phyloP scores from a whole-genome alignment of 2,888 invertebrate species.

The Xylota segnis region DNA sequence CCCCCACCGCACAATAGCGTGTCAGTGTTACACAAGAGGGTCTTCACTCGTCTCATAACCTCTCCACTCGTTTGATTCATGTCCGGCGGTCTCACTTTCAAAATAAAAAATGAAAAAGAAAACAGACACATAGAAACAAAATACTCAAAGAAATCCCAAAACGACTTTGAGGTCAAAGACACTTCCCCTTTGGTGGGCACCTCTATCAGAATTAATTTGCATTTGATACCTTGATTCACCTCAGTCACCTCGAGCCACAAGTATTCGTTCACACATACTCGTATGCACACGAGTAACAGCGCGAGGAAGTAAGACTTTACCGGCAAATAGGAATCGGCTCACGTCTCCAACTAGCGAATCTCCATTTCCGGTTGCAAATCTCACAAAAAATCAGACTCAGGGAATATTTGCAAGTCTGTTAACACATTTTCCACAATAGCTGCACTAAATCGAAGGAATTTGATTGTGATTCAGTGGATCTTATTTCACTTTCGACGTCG shows the following conservation, averaged over 20 bases:
- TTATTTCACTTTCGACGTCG: conserved; percentile 31
- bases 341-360: neutral
- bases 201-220: conserved; percentile 49
- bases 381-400: neutral
- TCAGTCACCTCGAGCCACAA: conserved; percentile 13
- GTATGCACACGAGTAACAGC: neutral
- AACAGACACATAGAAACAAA: conserved; percentile 41
- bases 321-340: neutral
- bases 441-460: conserved; percentile 16
- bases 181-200: conserved; percentile 1
- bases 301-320: conserved; percentile 1
- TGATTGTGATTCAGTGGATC: conserved; percentile 13
- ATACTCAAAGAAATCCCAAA: conserved; percentile 13
- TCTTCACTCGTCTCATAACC: conserved; percentile 6
- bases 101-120: conserved; percentile 7
- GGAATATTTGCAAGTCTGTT: neutral
- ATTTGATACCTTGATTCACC: conserved; percentile 43
- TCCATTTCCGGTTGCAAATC: conserved; percentile 28
- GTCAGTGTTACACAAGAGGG: conserved; percentile 22
- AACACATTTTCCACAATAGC: neutral
- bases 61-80: conserved; percentile 12
- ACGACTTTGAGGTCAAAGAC: conserved; percentile 66
- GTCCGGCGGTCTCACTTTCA: conserved; percentile 28
- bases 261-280: conserved; percentile 2
- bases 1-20: conserved; percentile 4